phyloP scores from a whole-genome alignment of 2,113 vertebrate species.

The Oreochromis spilurus region DNA sequence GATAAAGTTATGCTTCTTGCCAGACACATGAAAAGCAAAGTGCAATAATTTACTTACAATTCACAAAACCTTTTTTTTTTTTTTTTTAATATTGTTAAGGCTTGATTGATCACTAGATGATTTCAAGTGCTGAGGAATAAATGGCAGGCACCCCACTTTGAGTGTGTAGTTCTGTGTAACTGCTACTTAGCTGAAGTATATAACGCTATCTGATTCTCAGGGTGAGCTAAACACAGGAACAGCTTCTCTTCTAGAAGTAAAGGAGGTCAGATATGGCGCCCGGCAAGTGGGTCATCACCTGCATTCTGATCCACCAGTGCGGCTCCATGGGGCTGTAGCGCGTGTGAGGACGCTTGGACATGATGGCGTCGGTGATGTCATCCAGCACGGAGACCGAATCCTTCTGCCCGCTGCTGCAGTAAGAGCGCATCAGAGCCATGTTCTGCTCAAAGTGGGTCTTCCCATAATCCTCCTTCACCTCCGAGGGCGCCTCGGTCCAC shows the following conservation, averaged over 20 bases:
- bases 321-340: slow-evolving; percentile 81
- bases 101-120: slow-evolving; percentile 24
- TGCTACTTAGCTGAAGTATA: background rate
- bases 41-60: slow-evolving; percentile 7
- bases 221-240: background rate
- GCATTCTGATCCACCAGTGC: slow-evolving; percentile 81
- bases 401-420: slow-evolving; percentile 69
- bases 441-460: slow-evolving; percentile 69
- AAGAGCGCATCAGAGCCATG: slow-evolving; percentile 75
- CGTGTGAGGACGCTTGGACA: slow-evolving; percentile 68
- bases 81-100: background rate
- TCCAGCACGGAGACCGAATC: slow-evolving; percentile 70
- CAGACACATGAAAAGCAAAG: background rate
- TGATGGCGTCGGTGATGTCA: slow-evolving; percentile 76
- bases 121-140: slow-evolving; percentile 25
- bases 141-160: background rate
- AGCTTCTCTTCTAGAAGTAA: slow-evolving; percentile 59
- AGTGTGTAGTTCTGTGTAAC: background rate
- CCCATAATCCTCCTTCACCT: slow-evolving; percentile 77
- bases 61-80: background rate
- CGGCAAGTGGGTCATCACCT: slow-evolving; percentile 80
- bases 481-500: slow-evolving; percentile 69
- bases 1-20: background rate
- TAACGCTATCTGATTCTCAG: background rate
- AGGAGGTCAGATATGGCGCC: slow-evolving; percentile 77